These are phyloP conservation scores for Pseudochirops cupreus DNA, from an alignment of 2,797 vertebrate genomes.

Conservation along the genomic window DNA sequence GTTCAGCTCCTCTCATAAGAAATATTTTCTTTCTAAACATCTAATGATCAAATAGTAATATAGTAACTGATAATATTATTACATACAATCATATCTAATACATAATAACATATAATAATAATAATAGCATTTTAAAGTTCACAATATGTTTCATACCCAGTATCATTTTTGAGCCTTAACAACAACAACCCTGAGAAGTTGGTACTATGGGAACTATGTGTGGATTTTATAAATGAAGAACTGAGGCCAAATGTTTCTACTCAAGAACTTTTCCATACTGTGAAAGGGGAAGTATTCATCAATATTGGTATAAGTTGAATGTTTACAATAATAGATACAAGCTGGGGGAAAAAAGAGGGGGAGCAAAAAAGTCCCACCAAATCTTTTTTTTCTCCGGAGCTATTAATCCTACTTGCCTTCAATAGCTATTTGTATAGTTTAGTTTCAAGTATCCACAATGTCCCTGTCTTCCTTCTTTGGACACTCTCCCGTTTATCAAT, in stretches of 20 bases:
- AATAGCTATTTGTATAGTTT: not conserved
- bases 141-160: not conserved
- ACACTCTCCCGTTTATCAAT: not conserved
- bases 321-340: constrained; percentile 14
- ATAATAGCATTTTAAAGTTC: not conserved
- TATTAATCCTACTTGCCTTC: not conserved
- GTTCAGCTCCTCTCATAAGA: constrained; percentile 16
- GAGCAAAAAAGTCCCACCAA: not conserved
- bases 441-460: not conserved
- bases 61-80: not conserved
- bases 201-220: not conserved
- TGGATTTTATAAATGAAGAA: not conserved
- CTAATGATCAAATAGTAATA: not conserved
- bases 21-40: constrained; percentile 16
- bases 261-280: not conserved
- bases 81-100: not conserved
- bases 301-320: not conserved
- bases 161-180: not conserved
- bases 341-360: constrained; percentile 3
- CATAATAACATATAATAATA: not conserved
- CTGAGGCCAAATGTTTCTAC: not conserved
- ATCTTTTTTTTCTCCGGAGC: not conserved
- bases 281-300: not conserved
- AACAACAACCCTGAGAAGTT: constrained; percentile 1
- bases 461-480: not conserved